Base-by-base conservation (phyloP, 2,797 vertebrate species). In the Phataginus tricuspis region DNA sequence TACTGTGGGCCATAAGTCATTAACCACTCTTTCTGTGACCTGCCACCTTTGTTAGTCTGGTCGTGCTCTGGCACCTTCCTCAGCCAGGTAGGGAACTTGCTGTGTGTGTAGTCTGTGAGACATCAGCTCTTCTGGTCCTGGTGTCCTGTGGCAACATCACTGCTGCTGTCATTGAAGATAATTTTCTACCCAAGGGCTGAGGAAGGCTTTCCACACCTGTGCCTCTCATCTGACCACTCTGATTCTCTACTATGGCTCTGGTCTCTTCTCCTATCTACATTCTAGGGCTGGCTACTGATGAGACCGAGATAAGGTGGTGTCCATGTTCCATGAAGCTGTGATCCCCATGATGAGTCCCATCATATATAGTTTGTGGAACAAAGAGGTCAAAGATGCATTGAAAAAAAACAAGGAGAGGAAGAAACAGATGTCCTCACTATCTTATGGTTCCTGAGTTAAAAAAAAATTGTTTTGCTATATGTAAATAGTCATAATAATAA, bases 1-100 rank as follows among this genome's bases (percentile, higher is more conserved):
- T 97, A 97, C 92, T 97, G 97, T 90, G 90, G 88, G 18, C 77
- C 90, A 27, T 49, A 68, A 63, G 15, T 97, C 75, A 91, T 97
- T 42, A 92, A 97, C 19, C 98, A 97, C 34, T 96, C 96, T 84
- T 98, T 97, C 89, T 97, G 97, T 88, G 97, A 98, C 63, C 93
- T 97, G 63, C 95, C 95, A 42, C 87, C 95, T 0, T 45, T 96
- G 59, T 63, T 97, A 53, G 79, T 39, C 68, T 91, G 98, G 53
- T 98, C 97, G 34, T 97, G 96, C 63, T 96, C 90, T 27, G 92
- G 82, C 49, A 97, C 94, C 25, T 92, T 94, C 55, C 7, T 97
- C 45, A 96, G 95, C 45, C 82, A 91, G 51, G 82, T 91, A 37
- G 86, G 97, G 63, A 96, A 97, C 82, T 84, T 4, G 71, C 96